These are phyloP conservation scores for Hololepta plana DNA, from an alignment of 2,888 invertebrate genomes.

Conservation along the genomic window DNA sequence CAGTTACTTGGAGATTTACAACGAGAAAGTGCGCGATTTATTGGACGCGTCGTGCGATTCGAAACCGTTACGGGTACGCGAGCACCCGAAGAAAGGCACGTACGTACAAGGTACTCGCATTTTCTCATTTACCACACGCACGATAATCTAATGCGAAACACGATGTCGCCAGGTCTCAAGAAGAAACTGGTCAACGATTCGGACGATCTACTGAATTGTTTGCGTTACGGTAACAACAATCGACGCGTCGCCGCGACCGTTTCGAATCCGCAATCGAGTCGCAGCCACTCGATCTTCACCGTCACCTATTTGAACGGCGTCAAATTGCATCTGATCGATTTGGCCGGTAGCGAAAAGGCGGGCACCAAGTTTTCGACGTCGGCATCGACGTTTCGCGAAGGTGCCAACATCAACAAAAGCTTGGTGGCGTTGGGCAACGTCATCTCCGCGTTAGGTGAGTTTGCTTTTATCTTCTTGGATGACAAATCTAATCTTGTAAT, in stretches of 20 bases:
- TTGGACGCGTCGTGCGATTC: conserved; percentile 20
- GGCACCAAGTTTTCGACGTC: conserved; percentile 28
- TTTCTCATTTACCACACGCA: not conserved
- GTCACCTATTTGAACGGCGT: conserved; percentile 42
- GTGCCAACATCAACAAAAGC: conserved; percentile 61
- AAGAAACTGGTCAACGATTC: conserved; percentile 39
- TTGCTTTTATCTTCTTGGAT: conserved; percentile 4
- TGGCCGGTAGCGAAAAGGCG: conserved; percentile 52
- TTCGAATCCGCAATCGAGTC: conserved; percentile 50
- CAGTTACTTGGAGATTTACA: conserved; percentile 45
- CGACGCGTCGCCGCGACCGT: conserved; percentile 53
- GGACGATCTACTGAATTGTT: conserved; percentile 35
- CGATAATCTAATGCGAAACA: not conserved
- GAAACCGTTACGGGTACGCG: conserved; percentile 45
- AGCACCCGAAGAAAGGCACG: conserved; percentile 61
- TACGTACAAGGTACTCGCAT: conserved; percentile 52
- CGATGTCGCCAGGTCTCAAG: conserved; percentile 34
- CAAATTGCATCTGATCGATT: conserved; percentile 41
- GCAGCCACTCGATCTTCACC: conserved; percentile 57
- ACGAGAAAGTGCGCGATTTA: conserved; percentile 56
- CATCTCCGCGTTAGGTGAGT: conserved; percentile 56
- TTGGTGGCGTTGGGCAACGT: conserved; percentile 67
- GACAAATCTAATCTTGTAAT: too few species aligned
- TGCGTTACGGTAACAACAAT: conserved; percentile 39
- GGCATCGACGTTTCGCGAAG: conserved; percentile 36